Conservation (phyloP, 1,140 invertebrate species). For the Saxidomus purpurata region DNA sequence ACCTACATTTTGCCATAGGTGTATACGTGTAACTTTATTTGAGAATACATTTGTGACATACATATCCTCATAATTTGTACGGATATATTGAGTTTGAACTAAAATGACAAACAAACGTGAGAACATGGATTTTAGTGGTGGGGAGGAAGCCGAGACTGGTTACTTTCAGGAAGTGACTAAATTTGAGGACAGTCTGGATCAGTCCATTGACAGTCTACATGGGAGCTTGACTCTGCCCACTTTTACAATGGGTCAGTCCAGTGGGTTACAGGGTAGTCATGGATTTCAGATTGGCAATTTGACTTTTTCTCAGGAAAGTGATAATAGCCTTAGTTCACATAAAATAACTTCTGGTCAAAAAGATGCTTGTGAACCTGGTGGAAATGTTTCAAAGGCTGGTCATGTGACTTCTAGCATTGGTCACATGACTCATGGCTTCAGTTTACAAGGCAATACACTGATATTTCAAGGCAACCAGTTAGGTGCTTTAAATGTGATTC, state of each 20-base stretch:
- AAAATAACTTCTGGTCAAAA: neutral
- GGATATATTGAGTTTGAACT: too few relatives aligned
- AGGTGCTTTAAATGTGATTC: neutral
- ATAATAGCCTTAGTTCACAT: neutral
- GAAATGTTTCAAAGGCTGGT: neutral
- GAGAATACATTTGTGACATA: too few relatives aligned
- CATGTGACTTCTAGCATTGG: neutral
- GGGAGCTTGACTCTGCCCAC: neutral
- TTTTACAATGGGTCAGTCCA: conserved; percentile 35
- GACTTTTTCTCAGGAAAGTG: conserved; percentile 9
- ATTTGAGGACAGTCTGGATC: neutral
- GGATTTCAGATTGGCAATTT: conserved; percentile 49
- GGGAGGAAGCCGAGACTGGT: neutral
- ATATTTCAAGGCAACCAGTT: neutral
- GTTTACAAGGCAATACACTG: neutral
- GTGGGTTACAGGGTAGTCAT: conserved; percentile 36
- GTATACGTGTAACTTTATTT: too few relatives aligned
- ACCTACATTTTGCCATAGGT: too few relatives aligned
- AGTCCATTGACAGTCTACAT: conserved; percentile 34
- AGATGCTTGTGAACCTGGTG: neutral
- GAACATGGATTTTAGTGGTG: neutral
- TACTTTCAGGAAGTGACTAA: conserved; percentile 4
- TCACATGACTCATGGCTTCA: conserved; percentile 26
- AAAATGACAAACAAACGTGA: neutral
- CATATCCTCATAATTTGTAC: too few relatives aligned